phyloP scores from a whole-genome alignment of 2,113 vertebrate genomes.

The Callospermophilus lateralis region DNA sequence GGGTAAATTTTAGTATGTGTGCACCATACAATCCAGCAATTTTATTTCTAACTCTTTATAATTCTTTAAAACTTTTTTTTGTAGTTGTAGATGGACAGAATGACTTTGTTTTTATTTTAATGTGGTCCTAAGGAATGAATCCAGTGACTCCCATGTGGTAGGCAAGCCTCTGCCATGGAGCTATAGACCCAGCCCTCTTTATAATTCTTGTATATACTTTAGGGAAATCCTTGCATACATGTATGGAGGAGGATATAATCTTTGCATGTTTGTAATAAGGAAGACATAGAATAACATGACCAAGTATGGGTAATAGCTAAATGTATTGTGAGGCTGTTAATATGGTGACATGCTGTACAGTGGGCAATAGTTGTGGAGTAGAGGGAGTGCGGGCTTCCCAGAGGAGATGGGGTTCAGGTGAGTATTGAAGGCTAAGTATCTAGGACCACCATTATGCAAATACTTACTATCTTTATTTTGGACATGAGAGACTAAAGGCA shows the following conservation, averaged over 20 bases:
- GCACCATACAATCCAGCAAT: not conserved
- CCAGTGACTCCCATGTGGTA: no score
- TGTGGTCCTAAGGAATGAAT: no score
- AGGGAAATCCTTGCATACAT: not conserved
- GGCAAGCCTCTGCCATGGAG: no score
- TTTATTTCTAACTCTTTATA: slow-evolving; percentile 4
- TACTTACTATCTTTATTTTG: not conserved
- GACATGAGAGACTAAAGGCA: not conserved
- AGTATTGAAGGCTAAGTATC: not conserved
- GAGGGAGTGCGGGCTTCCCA: not conserved
- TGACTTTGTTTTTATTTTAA: no score
- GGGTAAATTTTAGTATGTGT: not conserved
- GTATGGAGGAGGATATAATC: not conserved
- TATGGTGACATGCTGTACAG: not conserved
- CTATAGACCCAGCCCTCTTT: not conserved
- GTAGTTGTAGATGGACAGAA: no score
- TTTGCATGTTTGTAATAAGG: slow-evolving; percentile 11
- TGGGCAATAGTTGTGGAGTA: not conserved
- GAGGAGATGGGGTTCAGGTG: not conserved
- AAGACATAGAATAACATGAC: not conserved
- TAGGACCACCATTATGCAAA: not conserved
- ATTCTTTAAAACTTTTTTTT: not conserved
- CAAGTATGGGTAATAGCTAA: not conserved
- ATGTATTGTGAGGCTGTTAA: slow-evolving; percentile 10
- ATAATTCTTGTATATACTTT: not conserved